A percentile compares a stretch with the other conserved stretches of the same genome.
Conservation (phyloP, 1,140 invertebrate genomes). For the Hylaeus volcanicus region DNA sequence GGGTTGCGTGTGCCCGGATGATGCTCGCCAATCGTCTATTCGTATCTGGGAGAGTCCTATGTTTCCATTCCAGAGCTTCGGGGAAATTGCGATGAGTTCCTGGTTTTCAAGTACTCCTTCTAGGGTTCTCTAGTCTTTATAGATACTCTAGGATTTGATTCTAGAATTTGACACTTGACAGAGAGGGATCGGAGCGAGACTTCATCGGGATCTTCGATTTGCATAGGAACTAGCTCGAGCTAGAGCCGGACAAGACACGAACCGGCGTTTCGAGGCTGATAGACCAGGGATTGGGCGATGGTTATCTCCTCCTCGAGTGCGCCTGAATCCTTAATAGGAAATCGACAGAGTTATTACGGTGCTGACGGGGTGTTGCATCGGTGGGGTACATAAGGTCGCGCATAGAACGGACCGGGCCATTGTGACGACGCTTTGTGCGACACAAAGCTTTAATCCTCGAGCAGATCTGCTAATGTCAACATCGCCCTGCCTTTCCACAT, state of each 20-base stretch:
- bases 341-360: constrained; percentile 72
- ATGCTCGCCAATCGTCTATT: too few species aligned
- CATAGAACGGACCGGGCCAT: constrained; percentile 65
- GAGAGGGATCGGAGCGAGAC: not conserved
- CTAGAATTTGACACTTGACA: too few species aligned
- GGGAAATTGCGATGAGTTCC: too few species aligned
- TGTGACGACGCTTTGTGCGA: constrained; percentile 72
- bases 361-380: constrained; percentile 53
- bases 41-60: too few species aligned
- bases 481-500: constrained; percentile 67
- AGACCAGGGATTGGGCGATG: constrained; percentile 23
- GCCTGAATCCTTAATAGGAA: constrained; percentile 66
- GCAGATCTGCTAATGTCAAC: constrained; percentile 78
- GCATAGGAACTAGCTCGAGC: not conserved
- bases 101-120: too few species aligned
- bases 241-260: constrained; percentile 7
- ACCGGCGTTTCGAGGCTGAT: constrained; percentile 4
- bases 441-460: constrained; percentile 77
- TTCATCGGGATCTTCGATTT: not conserved
- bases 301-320: constrained; percentile 44
- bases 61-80: too few species aligned
- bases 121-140: too few species aligned
- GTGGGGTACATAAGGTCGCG: constrained; percentile 68
- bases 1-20: too few species aligned
- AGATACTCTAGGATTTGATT: too few species aligned